These are phyloP conservation scores for Aphodius granarius DNA, from an alignment of 2,888 invertebrate species.

Conservation along the genomic window DNA sequence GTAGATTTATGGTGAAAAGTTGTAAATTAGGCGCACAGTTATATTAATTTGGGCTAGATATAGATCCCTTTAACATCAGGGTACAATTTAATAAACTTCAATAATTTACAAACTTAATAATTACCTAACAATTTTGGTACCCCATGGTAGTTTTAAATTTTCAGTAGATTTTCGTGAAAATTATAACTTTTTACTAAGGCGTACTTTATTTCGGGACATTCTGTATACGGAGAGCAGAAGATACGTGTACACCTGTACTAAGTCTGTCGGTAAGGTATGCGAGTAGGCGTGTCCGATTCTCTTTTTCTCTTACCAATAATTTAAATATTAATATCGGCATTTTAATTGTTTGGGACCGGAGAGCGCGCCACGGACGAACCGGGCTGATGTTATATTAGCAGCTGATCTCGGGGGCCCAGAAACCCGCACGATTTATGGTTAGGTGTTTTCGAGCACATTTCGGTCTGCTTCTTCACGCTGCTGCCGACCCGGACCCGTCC, in stretches of 20 bases:
- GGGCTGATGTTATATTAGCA: background rate
- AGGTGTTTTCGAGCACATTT: background rate
- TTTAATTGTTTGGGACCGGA: conserved; percentile 7
- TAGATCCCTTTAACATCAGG: background rate
- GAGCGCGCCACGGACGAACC: background rate
- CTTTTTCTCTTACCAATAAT: conserved; percentile 12
- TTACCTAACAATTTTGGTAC: background rate
- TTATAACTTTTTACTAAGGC: no score
- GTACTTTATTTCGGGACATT: no score
- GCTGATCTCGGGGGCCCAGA: background rate
- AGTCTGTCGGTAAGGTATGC: background rate
- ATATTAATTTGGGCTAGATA: background rate
- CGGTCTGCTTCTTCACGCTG: background rate
- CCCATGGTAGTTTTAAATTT: no score
- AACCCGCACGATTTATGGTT: background rate
- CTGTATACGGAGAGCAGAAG: no score
- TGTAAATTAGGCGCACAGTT: background rate
- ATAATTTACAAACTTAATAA: background rate
- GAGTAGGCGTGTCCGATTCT: conserved; percentile 1
- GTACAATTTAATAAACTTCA: background rate
- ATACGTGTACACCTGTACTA: background rate
- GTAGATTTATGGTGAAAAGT: background rate
- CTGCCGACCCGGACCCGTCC: background rate
- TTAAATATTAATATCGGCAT: conserved; percentile 13
- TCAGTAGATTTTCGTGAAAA: no score